Evolutionary conservation across 1,140 invertebrate genomes (phyloP).

Genomic region (Aphelinus certus): DNA sequence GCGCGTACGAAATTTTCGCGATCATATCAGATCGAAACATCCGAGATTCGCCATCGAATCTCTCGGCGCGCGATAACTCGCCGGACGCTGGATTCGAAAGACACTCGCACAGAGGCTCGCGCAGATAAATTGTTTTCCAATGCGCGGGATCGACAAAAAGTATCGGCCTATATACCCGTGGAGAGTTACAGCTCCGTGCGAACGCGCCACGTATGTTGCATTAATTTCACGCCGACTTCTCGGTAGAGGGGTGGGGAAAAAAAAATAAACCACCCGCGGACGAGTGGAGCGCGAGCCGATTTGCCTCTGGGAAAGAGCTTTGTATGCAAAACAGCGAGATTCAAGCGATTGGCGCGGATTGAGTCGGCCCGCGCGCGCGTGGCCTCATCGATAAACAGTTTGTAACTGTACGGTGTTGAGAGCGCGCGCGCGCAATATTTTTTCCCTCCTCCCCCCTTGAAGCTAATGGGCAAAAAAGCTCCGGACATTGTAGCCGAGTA

Average conservation of each 20-base stretch:
- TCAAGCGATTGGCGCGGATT: conserved; percentile 10
- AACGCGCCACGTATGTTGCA: background rate
- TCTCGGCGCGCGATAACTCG: no score
- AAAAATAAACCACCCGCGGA: background rate
- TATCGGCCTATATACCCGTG: background rate
- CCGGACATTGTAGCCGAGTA: no score
- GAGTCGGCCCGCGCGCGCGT: background rate
- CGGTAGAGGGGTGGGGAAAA: background rate
- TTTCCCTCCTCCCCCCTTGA: no score
- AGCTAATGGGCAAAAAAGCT: no score
- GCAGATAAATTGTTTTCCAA: no score
- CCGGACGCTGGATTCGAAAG: no score
- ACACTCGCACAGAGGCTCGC: no score
- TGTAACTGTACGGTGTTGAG: background rate
- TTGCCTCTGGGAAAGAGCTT: background rate
- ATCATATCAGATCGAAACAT: no score
- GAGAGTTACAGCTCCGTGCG: background rate
- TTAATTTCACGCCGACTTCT: background rate
- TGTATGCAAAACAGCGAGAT: conserved; percentile 20
- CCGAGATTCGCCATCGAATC: no score
- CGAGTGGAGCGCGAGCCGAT: no score
- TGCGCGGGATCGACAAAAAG: no score
- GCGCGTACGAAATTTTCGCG: no score
- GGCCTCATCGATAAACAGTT: conserved; percentile 22
- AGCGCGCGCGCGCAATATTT: background rate